These are phyloP conservation scores for Trididemnum miniatum DNA, from an alignment of 23 tunicate species.

Conservation along the genomic window DNA sequence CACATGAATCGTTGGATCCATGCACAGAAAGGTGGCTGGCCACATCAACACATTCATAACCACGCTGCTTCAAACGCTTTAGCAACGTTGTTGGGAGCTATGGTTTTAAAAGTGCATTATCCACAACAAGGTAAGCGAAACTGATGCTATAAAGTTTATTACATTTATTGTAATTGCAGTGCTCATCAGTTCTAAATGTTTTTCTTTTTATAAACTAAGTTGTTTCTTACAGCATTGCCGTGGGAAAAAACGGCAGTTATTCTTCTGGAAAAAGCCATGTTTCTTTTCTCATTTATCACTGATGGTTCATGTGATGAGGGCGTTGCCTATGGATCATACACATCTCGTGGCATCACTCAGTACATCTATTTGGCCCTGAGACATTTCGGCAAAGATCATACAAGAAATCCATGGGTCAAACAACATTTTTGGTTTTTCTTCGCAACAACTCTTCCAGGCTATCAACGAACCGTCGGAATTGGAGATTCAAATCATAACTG, in stretches of 20 bases:
- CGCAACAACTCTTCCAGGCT: slow-evolving; percentile 84
- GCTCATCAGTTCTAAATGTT: no score
- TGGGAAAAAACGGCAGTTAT: slow-evolving; percentile 48
- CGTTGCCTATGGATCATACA: slow-evolving; percentile 88
- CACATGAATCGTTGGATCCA: slow-evolving; percentile 24
- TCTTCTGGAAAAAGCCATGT: slow-evolving; percentile 62
- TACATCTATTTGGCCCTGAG: slow-evolving; percentile 79
- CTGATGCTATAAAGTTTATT: no score
- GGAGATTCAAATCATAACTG: slow-evolving; percentile 90
- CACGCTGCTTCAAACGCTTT: slow-evolving; percentile 68
- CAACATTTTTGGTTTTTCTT: slow-evolving; percentile 85
- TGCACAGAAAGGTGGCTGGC: slow-evolving; percentile 50
- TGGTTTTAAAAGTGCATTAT: slow-evolving; percentile 51
- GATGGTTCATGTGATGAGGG: slow-evolving; percentile 96
- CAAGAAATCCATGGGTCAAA: slow-evolving; percentile 72
- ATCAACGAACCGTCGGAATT: slow-evolving; percentile 87
- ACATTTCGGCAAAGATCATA: slow-evolving; percentile 75
- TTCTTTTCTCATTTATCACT: slow-evolving; percentile 45
- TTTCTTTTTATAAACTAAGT: no score
- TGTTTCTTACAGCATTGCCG: slow-evolving; percentile 54
- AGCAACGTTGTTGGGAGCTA: slow-evolving; percentile 63
- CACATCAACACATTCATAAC: slow-evolving; percentile 79
- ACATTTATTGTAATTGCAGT: no score
- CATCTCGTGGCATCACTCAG: slow-evolving; percentile 72
- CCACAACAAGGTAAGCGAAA: slow-evolving; percentile 41